A percentile compares a stretch with the other conserved stretches of the same genome.
Evolutionary conservation across 2,888 invertebrate genomes (phyloP).

Genomic region (Encarsia formosa): DNA sequence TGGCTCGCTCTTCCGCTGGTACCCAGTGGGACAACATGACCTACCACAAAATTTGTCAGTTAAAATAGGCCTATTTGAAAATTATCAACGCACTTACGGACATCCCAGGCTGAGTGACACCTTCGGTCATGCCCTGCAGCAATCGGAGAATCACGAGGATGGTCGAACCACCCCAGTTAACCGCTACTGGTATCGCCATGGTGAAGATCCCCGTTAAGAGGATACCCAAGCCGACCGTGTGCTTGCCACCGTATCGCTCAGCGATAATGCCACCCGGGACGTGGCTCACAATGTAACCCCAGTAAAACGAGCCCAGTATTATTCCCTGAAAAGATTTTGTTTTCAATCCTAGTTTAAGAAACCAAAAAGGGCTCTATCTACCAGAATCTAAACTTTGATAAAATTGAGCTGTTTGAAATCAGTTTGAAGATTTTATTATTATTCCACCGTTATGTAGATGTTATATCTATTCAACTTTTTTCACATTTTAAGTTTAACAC

Average conservation of each 20-base stretch:
- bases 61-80: too few species aligned
- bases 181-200: slow-evolving; percentile 71
- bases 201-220: slow-evolving; percentile 81
- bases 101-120: slow-evolving; percentile 78
- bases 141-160: slow-evolving; percentile 73
- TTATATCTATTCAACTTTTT: too few species aligned
- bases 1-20: slow-evolving; percentile 64
- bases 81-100: too few species aligned
- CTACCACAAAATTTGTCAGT: too few species aligned
- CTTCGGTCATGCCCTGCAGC: slow-evolving; percentile 80
- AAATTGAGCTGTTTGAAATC: too few species aligned
- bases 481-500: too few species aligned
- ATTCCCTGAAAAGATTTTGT: slow-evolving; percentile 58
- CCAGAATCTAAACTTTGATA: too few species aligned
- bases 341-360: not conserved
- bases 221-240: slow-evolving; percentile 76
- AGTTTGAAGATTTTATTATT: too few species aligned
- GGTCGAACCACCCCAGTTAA: slow-evolving; percentile 62
- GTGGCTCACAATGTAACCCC: slow-evolving; percentile 79
- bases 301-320: slow-evolving; percentile 78
- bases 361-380: too few species aligned
- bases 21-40: slow-evolving; percentile 79
- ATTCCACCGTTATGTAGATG: too few species aligned
- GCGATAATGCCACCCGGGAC: slow-evolving; percentile 78
- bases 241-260: slow-evolving; percentile 82